These are phyloP conservation scores for Slavum lentiscoides DNA, from an alignment of 2,888 invertebrate genomes.

Conservation along the genomic window DNA sequence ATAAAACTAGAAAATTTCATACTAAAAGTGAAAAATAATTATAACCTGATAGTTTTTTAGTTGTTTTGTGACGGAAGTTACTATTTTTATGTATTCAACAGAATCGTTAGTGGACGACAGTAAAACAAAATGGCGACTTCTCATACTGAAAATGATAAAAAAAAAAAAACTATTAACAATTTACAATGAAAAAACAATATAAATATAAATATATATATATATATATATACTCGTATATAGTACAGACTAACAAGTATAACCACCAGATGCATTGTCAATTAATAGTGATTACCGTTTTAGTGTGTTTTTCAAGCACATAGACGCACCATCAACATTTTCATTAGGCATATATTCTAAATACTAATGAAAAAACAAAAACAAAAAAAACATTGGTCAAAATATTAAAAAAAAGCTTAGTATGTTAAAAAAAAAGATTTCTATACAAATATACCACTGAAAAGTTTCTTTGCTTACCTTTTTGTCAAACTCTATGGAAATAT, in stretches of 20 bases:
- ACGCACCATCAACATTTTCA: slow-evolving; percentile 39
- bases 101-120: slow-evolving; percentile 32
- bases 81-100: slow-evolving; percentile 44
- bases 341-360: slow-evolving; percentile 42
- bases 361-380: slow-evolving; percentile 17
- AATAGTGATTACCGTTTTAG: slow-evolving; percentile 41
- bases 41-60: slow-evolving; percentile 47
- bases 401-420: background rate
- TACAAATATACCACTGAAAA: background rate
- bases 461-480: slow-evolving; percentile 20
- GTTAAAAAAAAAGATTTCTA: background rate
- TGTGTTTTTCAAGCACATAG: slow-evolving; percentile 47
- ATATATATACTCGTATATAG: background rate
- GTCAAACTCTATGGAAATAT: slow-evolving; percentile 45
- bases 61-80: slow-evolving; percentile 48
- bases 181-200: background rate
- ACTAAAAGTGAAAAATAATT: background rate
- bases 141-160: slow-evolving; percentile 25
- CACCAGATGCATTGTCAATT: background rate
- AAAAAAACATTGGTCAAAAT: background rate
- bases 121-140: slow-evolving; percentile 50
- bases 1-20: background rate
- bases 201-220: background rate
- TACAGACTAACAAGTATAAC: background rate
- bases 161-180: background rate